Base-by-base conservation (phyloP, 2,888 invertebrate species). In the Phanerotoma sp. region DNA sequence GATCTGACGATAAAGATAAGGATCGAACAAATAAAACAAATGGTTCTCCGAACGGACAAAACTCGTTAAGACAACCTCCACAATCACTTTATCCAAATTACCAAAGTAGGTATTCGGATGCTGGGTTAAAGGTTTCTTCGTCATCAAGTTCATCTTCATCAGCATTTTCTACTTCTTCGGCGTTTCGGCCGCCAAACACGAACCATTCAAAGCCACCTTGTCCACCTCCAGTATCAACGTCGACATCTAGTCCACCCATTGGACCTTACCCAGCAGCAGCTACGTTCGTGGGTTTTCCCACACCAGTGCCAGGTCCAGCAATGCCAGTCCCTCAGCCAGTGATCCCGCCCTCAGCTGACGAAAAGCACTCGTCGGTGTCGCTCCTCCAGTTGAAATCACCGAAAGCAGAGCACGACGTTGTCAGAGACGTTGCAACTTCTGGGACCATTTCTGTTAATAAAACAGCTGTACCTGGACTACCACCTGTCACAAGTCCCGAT, bases 151-250 rank as follows among this genome's bases (percentile, higher is more conserved):
- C 83, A 5, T 79, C 63, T 79, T 80, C 59, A 20, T 81, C 68
- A 66, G 84, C 87, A n/a, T 89, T 88, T 70, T 87, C 88, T 3
- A 84, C 86, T 21, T 85, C 87, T 47, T 91, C 91, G 0, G 91
- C 91, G 1, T 91, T 92, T 72, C 86, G 90, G 69, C 91, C 90
- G 9, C 90, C 87, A 3, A 76, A 73, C 51, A 81, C 83, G 13
- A 87, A 87, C 66, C 84, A 85, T 25, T 77, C 80, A 54, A 86
- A 87, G 66, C 81, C 81, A 58, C 66, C 78, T 72, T 68, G 70
- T 40, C 67, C 73, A 20, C 60, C 75, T 1, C 69, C 74, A 46
- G 56, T 53, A 64, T 72, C 61, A 37, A 66, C 63, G 33, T 67
- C 69, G 64, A 75, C 67, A 6, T 63, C 75, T 13, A 77, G 77